Evolutionary conservation across 2,888 invertebrate genomes (phyloP), one percentile per base, ranked within the genome.

Genomic region (Synergus gifuensis): DNA sequence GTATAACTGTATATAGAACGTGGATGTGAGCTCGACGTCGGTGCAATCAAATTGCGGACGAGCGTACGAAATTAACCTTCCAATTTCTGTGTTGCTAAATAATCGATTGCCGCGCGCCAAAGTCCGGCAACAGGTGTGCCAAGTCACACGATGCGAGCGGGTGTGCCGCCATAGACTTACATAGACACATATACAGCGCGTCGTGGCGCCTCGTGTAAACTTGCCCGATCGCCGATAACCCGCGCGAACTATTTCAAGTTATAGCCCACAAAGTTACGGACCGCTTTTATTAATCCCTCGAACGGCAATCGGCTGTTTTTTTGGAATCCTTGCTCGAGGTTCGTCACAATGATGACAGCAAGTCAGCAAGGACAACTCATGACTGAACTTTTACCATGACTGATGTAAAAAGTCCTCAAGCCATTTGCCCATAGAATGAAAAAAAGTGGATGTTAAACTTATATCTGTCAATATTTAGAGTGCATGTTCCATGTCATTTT

Each of bases 21-120:
- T 81, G 82, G 81, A 83, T 78, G 85, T 81, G 80, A 80, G 80
- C 76, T 76, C 81, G 79, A 66, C 76, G 80, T 79, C 82, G 76
- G 79, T 80, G 83, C 86, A 86, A 88, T 88, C 84, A 87, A 87
- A 87, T 87, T 87, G 87, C 86, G 87, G 85, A 88, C 86, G 87
- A 88, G 86, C 87, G 87, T 88, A 88, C 85, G 86, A 88, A 89
- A 89, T 89, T 90, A 90, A 88, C 88, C 88, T 88, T 87, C 88
- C 89, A 89, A 89, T 89, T 89, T 89, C 87, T 88, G 88, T 88
- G 89, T 90, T 88, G 87, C 88, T 88, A 88, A 91, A 89, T 88
- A 90, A 91, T 91, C 90, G 91, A 91, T 90, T 85, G 88, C 85
- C 86, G 86, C 84, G 86, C 80, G 83, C 84, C 85, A 79, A 87